Evolutionary conservation across 2,113 vertebrate genomes (phyloP).

Genomic region (Amazona vittata): DNA sequence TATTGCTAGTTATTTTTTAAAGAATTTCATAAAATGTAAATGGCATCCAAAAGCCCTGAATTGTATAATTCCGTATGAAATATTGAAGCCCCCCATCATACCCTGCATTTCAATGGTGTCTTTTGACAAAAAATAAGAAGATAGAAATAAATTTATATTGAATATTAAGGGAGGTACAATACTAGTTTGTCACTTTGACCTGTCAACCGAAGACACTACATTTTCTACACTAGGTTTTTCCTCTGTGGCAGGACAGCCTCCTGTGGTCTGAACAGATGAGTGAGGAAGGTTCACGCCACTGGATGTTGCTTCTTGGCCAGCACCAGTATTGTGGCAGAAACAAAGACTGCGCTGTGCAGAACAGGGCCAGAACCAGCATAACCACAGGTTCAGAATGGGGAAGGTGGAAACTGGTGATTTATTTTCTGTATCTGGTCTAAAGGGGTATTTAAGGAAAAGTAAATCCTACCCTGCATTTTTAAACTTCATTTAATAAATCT

Average conservation of each 20-base stretch:
- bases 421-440: not conserved
- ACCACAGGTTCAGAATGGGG: not conserved
- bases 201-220: not conserved
- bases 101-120: accelerated
- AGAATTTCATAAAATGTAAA: not conserved
- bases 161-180: not conserved
- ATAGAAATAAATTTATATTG: not conserved
- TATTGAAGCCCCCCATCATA: not conserved
- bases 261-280: not conserved
- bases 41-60: not conserved
- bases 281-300: not conserved
- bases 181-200: not conserved
- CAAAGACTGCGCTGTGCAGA: not conserved
- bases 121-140: not conserved
- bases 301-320: not conserved
- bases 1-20: not conserved
- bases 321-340: not conserved
- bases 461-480: not conserved
- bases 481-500: not conserved
- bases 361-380: not conserved
- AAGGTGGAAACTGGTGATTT: not conserved
- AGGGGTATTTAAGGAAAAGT: not conserved
- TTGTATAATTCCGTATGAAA: not conserved
- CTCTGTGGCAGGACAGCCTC: not conserved
- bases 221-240: not conserved